Conservation (phyloP, 2,888 invertebrate genomes). For the Melolontha melolontha region DNA sequence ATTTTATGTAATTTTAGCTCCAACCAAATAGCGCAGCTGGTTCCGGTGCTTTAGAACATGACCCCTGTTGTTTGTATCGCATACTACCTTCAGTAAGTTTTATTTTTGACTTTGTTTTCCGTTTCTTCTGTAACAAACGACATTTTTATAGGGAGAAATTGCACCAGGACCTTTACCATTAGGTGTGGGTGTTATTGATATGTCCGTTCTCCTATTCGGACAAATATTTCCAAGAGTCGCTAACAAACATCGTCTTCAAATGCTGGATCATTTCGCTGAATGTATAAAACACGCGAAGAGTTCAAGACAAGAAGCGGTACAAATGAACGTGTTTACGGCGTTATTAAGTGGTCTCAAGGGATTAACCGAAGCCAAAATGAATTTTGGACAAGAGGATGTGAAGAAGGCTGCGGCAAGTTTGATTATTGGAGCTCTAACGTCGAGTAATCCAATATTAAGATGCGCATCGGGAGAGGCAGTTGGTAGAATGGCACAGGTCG, state of each 20-base stretch:
- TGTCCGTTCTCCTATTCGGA: constrained; percentile 92
- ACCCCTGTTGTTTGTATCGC: constrained; percentile 91
- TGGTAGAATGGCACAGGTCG: constrained; percentile 92
- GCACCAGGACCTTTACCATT: constrained; percentile 87
- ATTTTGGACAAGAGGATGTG: constrained; percentile 89
- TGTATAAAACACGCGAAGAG: constrained; percentile 95
- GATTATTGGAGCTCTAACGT: constrained; percentile 82
- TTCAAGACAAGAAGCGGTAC: constrained; percentile 92
- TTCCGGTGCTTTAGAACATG: constrained; percentile 96
- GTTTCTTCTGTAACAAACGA: constrained; percentile 4
- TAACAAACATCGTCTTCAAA: constrained; percentile 95
- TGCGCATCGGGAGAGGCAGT: constrained; percentile 96
- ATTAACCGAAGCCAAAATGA: constrained; percentile 87
- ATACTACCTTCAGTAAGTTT: constrained; percentile 69
- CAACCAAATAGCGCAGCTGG: constrained; percentile 96
- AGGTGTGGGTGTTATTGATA: constrained; percentile 96
- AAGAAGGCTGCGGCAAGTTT: constrained; percentile 85
- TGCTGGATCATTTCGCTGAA: constrained; percentile 96
- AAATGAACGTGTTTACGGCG: constrained; percentile 97
- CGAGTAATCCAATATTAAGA: constrained; percentile 82
- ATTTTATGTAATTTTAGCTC: constrained; percentile 70
- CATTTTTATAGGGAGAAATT: constrained; percentile 67
- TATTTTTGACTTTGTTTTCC: not conserved
- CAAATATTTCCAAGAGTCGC: constrained; percentile 94
- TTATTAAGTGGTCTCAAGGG: constrained; percentile 89